phyloP scores from a whole-genome alignment of 2,888 invertebrate genomes.

The Caradrina kadenii region DNA sequence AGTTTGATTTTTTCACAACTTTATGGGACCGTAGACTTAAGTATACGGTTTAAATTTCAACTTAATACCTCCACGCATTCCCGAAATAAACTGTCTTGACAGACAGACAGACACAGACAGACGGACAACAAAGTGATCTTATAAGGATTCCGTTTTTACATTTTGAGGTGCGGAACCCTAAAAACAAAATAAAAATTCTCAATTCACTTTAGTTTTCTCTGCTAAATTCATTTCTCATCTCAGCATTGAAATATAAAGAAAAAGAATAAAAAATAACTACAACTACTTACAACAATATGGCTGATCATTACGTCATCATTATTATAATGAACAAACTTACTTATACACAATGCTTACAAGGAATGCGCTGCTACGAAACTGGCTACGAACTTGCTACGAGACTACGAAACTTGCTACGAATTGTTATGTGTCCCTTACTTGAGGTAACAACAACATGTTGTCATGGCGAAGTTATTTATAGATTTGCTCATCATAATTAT shows the following conservation, averaged over 20 bases:
- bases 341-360: neutral
- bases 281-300: neutral
- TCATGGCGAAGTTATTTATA: neutral
- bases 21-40: no score
- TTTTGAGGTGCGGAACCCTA: no score
- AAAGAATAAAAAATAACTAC: neutral
- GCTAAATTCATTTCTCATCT: no score
- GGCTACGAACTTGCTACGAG: conserved; percentile 28
- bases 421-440: conserved; percentile 13
- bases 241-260: neutral
- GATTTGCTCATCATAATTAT: neutral
- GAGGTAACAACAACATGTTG: conserved; percentile 9
- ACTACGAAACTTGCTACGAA: conserved; percentile 24
- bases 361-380: conserved; percentile 4
- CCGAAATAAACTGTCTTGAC: no score
- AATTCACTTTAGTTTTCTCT: no score
- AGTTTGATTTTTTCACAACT: no score
- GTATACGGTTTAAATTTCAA: no score
- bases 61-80: no score
- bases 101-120: no score
- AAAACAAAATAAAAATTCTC: no score
- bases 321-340: conserved; percentile 11
- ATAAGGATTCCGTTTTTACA: no score
- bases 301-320: conserved; percentile 10
- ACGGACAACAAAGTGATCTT: no score